Base-by-base conservation (phyloP, 2,888 invertebrate species). In the Troides oblongomaculatus region DNA sequence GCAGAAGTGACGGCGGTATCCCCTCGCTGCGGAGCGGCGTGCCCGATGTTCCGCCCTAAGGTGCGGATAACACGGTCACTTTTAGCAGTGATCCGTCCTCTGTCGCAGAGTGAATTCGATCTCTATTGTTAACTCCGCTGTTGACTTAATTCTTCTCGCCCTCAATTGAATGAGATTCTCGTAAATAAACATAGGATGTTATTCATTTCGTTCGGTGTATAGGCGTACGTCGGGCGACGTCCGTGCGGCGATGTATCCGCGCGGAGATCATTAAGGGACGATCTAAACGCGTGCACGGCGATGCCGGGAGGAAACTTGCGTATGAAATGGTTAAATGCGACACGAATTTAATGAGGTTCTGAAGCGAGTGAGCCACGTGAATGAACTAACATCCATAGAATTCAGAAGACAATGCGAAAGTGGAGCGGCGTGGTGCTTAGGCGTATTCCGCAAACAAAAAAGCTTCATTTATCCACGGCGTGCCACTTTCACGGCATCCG, bases 401-500 rank as follows among this genome's bases (percentile, higher is more conserved):
- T 87, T 87, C 78, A 77, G 86, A 82, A 81, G 85, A 90, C 90
- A 90, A 90, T 92, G 82, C 85, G 78, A 88, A 90, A 90, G 88
- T 89, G 85, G 89, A 87, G 80, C 90, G 87, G 78, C 81, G 87
- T 81, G 80, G 81, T 82, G 89, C 90, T 90, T 88, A 90, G 88
- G 86, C 88, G 84, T 87, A 89, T 88, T 88, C 83, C 83, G 84
- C 87, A 89, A 89, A 91, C 89, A 92, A 90, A 90, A 91, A 90
- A 88, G 84, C 84, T 89, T 90, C 89, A 92, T 92, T 92, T 91
- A 90, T 91, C 88, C 90, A 86, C 87, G 84, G 87, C 86, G 92
- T 90, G 90, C 91, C 91, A 91, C 90, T 92, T 91, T 91, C 92
- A 90, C 88, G 87, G 91, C 88, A 88, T 90, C 90, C 91, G 90